Evolutionary conservation across 2,797 vertebrate genomes (phyloP).

Genomic region (Danio aesculapii): DNA sequence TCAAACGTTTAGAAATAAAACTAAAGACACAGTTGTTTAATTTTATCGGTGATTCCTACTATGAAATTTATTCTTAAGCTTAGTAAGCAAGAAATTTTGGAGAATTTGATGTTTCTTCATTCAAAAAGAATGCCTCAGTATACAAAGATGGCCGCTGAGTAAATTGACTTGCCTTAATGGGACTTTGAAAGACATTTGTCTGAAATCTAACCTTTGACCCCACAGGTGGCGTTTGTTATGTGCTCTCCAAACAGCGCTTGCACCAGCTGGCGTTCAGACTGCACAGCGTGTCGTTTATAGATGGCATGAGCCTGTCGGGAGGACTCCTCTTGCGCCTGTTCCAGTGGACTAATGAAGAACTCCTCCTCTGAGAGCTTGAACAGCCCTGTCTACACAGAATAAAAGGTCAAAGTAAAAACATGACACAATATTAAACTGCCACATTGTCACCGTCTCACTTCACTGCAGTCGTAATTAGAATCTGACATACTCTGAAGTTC

Average conservation of each 20-base stretch:
- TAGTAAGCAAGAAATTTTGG: too few relatives aligned
- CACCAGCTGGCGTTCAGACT: slow-evolving; percentile 52
- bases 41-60: too few relatives aligned
- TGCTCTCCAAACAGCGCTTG: slow-evolving; percentile 64
- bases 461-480: background rate
- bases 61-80: too few relatives aligned
- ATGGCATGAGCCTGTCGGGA: slow-evolving; percentile 86
- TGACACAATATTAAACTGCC: slow-evolving; percentile 6
- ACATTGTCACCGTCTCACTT: background rate
- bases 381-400: slow-evolving; percentile 84
- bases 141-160: too few relatives aligned
- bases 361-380: slow-evolving; percentile 88
- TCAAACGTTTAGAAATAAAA: too few relatives aligned
- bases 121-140: too few relatives aligned
- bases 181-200: too few relatives aligned
- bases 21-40: too few relatives aligned
- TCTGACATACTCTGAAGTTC: background rate
- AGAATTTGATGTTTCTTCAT: too few relatives aligned
- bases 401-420: slow-evolving; percentile 5
- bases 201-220: slow-evolving; percentile 78
- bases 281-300: slow-evolving; percentile 82
- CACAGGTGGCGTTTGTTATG: slow-evolving; percentile 75
- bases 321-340: slow-evolving; percentile 58
- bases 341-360: slow-evolving; percentile 92
- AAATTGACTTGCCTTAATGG: too few relatives aligned